A percentile compares a stretch with the other conserved stretches of the same genome.
These are phyloP conservation scores for Pangasianodon hypophthalmus DNA, from an alignment of 2,113 vertebrate species.

Conservation along the genomic window DNA sequence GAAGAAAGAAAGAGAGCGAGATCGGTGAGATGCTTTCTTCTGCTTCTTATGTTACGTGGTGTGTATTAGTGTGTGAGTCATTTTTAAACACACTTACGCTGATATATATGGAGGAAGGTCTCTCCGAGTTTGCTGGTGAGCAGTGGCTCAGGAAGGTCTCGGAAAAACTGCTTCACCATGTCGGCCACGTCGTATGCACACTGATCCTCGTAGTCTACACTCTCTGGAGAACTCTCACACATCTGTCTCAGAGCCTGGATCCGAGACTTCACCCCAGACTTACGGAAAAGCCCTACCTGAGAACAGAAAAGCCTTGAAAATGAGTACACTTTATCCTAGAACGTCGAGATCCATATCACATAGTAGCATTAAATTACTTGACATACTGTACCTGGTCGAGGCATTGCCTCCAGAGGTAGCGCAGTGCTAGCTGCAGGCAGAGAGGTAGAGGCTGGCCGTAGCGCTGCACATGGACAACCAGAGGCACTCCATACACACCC, in stretches of 20 bases:
- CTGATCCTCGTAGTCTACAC: slow-evolving; percentile 88
- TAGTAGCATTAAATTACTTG: background rate
- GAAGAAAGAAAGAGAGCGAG: background rate
- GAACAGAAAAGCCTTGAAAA: background rate
- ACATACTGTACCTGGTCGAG: slow-evolving; percentile 86
- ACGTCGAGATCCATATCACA: background rate
- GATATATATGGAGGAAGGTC: slow-evolving; percentile 96
- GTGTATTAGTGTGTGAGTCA: background rate
- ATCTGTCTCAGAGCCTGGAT: slow-evolving; percentile 91
- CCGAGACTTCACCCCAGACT: slow-evolving; percentile 94
- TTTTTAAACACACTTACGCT: slow-evolving; percentile 77
- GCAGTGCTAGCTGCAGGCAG: slow-evolving; percentile 90
- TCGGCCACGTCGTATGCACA: slow-evolving; percentile 95
- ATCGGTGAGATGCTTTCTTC: background rate
- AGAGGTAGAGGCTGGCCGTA: slow-evolving; percentile 91
- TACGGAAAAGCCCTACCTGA: slow-evolving; percentile 94
- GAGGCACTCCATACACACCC: slow-evolving; percentile 91
- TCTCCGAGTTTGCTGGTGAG: slow-evolving; percentile 94
- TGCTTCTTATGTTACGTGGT: background rate
- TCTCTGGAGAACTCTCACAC: slow-evolving; percentile 87
- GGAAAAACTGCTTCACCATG: slow-evolving; percentile 98
- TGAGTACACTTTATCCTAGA: background rate
- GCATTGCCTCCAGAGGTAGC: slow-evolving; percentile 85
- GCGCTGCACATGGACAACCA: slow-evolving; percentile 92
- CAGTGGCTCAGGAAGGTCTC: slow-evolving; percentile 92